Base-by-base conservation (phyloP, 2,797 vertebrate species). In the Florisuga fusca region DNA sequence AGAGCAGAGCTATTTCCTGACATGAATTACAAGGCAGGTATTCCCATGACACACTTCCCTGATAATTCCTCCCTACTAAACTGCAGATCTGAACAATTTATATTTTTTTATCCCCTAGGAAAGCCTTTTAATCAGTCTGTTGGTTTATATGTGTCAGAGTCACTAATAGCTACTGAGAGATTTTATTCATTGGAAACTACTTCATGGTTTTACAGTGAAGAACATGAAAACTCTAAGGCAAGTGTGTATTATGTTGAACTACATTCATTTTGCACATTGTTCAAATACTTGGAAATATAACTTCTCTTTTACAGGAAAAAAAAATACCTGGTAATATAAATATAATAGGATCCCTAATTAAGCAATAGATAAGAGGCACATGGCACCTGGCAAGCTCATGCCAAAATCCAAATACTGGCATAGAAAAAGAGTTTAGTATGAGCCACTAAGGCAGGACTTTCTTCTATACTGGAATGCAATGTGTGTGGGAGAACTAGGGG, bases 301-400 rank as follows among this genome's bases (percentile, higher is more conserved):
- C 92, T 96, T 96, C 25, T 79, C 67, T 84, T 84, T 62, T 78
- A 66, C 95, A 88, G 57, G 90, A 88, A 89, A 86, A 96, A 12
- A 25, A 13, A 21, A 48, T 22, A 87, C 21, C 79, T 84, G 31
- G 31, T 27, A 74, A 13, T 25, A 15, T 25, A 80, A 86, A 75
- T 22, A 84, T 4, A 61, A 45, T 64, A 14, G 19, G n/a, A 84
- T 90, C 23, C 38, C 26, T 90, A 93, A 76, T 55, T 90, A 96
- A 91, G 38, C 31, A 66, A 25, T 21, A 53, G 59, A 82, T 68
- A 54, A 62, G 17, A 41, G 71, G 29, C 3, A 3, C 29, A 66
- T 11, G 46, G 10, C 62, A 85, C 54, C 34, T 71, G n/a, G 71
- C 55, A 88, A 75, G 10, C 14, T 54, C 80, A 72, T 68, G 31